phyloP scores from a whole-genome alignment of 2,888 invertebrate genomes.

The Hirtodrosophila cameraria region DNA sequence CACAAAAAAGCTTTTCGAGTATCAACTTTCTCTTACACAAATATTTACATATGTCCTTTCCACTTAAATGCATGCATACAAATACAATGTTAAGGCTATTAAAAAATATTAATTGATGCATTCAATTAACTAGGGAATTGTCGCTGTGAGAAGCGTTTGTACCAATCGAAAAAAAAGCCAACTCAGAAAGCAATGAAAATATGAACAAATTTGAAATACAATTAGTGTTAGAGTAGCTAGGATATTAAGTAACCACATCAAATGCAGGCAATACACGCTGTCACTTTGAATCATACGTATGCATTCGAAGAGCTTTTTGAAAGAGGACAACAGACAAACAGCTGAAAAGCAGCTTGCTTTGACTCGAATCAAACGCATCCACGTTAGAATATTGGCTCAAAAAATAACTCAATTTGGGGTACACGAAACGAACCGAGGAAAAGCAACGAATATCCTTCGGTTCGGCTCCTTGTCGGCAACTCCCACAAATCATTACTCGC shows the following conservation, averaged over 20 bases:
- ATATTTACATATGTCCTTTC: no score
- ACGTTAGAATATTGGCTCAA: constrained; percentile 44
- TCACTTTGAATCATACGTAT: neutral
- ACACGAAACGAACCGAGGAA: constrained; percentile 35
- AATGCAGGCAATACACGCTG: neutral
- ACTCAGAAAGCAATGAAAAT: no score
- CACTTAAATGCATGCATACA: no score
- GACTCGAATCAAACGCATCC: constrained; percentile 35
- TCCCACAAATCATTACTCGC: constrained; percentile 56
- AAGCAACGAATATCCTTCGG: constrained; percentile 31
- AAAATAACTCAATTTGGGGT: constrained; percentile 70
- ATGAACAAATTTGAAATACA: constrained; percentile 1
- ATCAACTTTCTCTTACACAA: no score
- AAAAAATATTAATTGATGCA: no score
- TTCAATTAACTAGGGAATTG: no score
- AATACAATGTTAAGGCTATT: no score
- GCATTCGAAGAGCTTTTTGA: constrained; percentile 43
- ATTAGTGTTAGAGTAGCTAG: neutral
- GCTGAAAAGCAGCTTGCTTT: constrained; percentile 26
- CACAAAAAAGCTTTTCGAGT: no score
- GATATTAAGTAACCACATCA: neutral
- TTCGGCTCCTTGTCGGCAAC: constrained; percentile 56
- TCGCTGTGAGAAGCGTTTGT: no score
- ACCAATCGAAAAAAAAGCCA: no score
- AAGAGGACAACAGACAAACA: neutral